phyloP scores from a whole-genome alignment of 1,140 invertebrate species.

The Thaumetopoea pityocampa region DNA sequence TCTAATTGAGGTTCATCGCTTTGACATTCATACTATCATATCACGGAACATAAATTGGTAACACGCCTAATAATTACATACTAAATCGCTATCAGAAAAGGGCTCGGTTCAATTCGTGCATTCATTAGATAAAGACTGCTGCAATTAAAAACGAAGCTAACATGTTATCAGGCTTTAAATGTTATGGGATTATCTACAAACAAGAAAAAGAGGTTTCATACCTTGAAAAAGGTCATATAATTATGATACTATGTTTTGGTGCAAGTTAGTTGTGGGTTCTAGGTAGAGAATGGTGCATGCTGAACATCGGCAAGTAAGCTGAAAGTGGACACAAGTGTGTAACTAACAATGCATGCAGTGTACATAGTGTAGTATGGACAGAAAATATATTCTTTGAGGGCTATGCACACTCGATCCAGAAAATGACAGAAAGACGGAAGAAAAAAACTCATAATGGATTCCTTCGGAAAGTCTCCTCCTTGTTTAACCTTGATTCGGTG shows the following conservation, averaged over 20 bases:
- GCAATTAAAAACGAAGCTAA: constrained; percentile 61
- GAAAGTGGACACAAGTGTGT: constrained; percentile 65
- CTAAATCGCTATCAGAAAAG: constrained; percentile 68
- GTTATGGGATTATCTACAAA: constrained; percentile 46
- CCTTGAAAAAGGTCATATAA: constrained; percentile 45
- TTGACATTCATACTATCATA: constrained; percentile 73
- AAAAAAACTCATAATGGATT: constrained; percentile 87
- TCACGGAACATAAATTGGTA: constrained; percentile 64
- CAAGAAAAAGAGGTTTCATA: constrained; percentile 39
- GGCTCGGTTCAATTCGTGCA: constrained; percentile 58
- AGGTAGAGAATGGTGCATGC: constrained; percentile 74
- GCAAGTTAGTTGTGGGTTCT: constrained; percentile 72
- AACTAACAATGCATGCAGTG: constrained; percentile 75
- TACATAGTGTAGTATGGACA: constrained; percentile 68
- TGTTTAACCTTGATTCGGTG: constrained; percentile 91
- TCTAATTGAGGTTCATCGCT: constrained; percentile 75
- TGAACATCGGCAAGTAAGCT: constrained; percentile 65
- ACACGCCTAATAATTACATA: constrained; percentile 64
- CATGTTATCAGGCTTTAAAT: constrained; percentile 56
- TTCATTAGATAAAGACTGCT: constrained; percentile 63
- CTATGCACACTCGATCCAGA: constrained; percentile 61
- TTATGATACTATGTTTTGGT: constrained; percentile 62
- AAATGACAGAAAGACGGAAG: constrained; percentile 87
- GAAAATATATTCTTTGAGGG: constrained; percentile 46
- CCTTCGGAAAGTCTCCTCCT: constrained; percentile 90